Evolutionary conservation across 2,113 vertebrate species (phyloP), one percentile per base, ranked within the genome.

Genomic region (Butorides virescens): DNA sequence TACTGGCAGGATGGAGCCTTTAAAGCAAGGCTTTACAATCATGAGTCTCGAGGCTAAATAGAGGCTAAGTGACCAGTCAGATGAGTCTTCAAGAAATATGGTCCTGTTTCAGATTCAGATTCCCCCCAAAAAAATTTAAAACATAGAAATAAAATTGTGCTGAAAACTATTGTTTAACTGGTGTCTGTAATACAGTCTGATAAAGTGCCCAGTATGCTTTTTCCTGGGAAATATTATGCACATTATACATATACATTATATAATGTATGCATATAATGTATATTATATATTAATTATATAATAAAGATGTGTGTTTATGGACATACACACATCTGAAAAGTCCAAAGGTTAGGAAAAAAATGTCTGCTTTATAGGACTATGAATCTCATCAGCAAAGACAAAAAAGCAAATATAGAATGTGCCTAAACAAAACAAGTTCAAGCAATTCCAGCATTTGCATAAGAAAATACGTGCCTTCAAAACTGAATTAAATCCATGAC

Each of bases 71-170:
- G 10, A 71, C n/a, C 8, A 59, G 34, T 25, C 59, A 63, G 30
- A 6, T 44, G 63, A 68, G 36, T 74, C 47, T 58, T 79, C 59
- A 74, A 74, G 47, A 91, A 67, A 67, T 47, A 53, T 1, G 18
- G 13, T 39, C 58, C 25, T 85, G n/a, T 71, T 86, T 44, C 63
- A 72, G 63, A 37, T 53, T 55, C 36, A 29, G 53, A 53, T 44
- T 50, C 7, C 3, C 5, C 4, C 12, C 3, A 1, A 0, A 3
- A 10, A 39, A 46, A 73, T 44, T 3, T 53, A 34, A 37, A 63
- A 46, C 10, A 47, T 29, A 68, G 72, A 89, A 72, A 91, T 42
- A 50, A 26, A 83, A 73, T 42, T 42, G 27, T 53, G 15, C 44
- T 20, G 8, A 78, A 95, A 90, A 42, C 1, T 0, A 11, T 20